Percentiles rank a stretch among this genome's conserved stretches.
Evolutionary conservation across 2,888 invertebrate genomes (phyloP).

Genomic region (Plagodis dolabraria): DNA sequence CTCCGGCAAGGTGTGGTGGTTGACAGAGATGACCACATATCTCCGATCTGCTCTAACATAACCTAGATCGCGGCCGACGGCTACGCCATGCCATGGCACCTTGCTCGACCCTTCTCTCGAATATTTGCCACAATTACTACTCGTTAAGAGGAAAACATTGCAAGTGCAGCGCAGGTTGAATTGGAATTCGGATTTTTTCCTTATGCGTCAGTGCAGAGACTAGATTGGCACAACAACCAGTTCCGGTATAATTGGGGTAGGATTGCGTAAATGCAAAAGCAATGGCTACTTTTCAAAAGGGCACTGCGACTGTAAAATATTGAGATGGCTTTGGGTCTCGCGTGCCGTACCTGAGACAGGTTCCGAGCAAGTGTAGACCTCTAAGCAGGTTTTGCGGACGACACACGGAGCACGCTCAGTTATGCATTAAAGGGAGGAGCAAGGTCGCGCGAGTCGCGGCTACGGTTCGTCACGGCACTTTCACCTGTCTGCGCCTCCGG

Average conservation of each 20-base stretch:
- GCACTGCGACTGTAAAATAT: too few relatives aligned
- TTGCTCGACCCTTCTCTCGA: constrained; percentile 64
- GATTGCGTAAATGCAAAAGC: constrained; percentile 1
- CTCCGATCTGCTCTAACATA: constrained; percentile 54
- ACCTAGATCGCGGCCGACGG: constrained; percentile 64
- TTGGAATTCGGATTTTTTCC: constrained; percentile 28
- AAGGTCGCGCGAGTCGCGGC: constrained; percentile 65
- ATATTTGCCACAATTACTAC: constrained; percentile 53
- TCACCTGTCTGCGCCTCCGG: constrained; percentile 57
- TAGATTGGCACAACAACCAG: constrained; percentile 14
- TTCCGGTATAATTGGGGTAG: constrained; percentile 6
- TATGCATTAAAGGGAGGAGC: constrained; percentile 51
- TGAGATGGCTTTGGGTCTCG: constrained; percentile 7
- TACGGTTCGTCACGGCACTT: constrained; percentile 59
- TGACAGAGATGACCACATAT: constrained; percentile 52
- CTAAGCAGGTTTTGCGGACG: constrained; percentile 34
- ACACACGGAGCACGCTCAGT: constrained; percentile 43
- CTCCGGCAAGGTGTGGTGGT: constrained; percentile 43
- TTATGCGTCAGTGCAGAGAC: constrained; percentile 20
- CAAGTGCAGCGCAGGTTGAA: constrained; percentile 19
- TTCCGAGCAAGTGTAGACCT: constrained; percentile 35
- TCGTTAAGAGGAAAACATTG: constrained; percentile 44
- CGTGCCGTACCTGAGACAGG: constrained; percentile 22
- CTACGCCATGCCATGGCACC: constrained; percentile 57
- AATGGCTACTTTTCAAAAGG: background rate